phyloP scores from a whole-genome alignment of 2,888 invertebrate species.

The Spodoptera littoralis region DNA sequence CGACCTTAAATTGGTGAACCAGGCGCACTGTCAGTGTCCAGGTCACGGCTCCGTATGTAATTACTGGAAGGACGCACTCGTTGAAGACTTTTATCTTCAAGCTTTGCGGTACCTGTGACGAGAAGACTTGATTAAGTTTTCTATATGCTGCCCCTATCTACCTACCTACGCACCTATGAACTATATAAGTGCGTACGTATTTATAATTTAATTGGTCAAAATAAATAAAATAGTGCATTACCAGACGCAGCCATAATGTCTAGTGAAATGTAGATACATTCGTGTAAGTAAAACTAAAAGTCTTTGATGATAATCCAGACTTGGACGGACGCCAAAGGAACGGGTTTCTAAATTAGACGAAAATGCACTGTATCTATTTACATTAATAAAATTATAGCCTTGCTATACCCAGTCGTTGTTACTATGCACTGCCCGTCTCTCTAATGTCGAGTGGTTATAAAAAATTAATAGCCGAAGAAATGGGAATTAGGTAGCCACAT shows the following conservation, averaged over 20 bases:
- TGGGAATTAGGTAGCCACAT: conserved; percentile 9
- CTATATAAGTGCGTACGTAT: no score
- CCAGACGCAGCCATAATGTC: conserved; percentile 31
- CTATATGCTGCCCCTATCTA: no score
- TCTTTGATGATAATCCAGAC: conserved; percentile 67
- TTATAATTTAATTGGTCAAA: background rate
- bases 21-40: no score
- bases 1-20: no score
- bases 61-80: no score
- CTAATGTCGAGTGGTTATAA: conserved; percentile 26
- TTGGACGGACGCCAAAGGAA: conserved; percentile 68
- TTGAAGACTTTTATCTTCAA: no score
- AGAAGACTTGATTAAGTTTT: no score
- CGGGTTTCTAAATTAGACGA: conserved; percentile 66
- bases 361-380: conserved; percentile 70
- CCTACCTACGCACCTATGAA: no score
- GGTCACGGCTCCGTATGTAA: no score
- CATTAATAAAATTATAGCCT: conserved; percentile 59
- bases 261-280: conserved; percentile 27
- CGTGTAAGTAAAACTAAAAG: conserved; percentile 55
- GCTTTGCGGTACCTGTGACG: no score
- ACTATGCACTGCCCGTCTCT: conserved; percentile 25
- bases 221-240: conserved; percentile 7
- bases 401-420: conserved; percentile 43
- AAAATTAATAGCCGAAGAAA: conserved; percentile 24